Evolutionary conservation across 2,113 vertebrate genomes (phyloP), one percentile per base, ranked within the genome.

Genomic region (Hymenochirus boettgeri): DNA sequence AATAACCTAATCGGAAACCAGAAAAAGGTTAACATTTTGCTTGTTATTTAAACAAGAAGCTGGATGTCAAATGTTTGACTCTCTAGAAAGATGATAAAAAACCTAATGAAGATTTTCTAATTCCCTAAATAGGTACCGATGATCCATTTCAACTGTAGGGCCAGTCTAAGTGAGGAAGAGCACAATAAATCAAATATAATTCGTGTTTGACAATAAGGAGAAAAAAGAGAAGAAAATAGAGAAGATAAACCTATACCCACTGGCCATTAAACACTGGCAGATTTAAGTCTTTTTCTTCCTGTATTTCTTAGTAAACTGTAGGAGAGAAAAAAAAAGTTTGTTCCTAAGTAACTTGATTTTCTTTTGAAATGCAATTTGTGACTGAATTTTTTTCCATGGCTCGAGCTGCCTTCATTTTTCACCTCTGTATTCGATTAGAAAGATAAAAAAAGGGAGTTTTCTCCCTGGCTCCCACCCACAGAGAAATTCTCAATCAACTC

Each of bases 391-490:
- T 67, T 46, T 67, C 56, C 64, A 52, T 67, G 56, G 56, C 56
- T 59, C 46, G 19, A 18, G 47, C 64, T 59, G 64, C 56, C 64
- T 58, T 67, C 64, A 67, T 67, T 67, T 67, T 67, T 67, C 64
- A 67, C 55, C 64, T 59, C 64, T 67, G 46, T 67, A 59, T 67
- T 67, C 56, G 56, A 67, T 67, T 67, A 67, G 64, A 59, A 42
- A 67, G 64, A 67, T 65, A 65, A 67, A 67, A 67, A 57, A 67
- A 59, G 64, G 56, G 64, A 67, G 47, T 37, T 67, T 67, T 66
- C 35, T 29, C 56, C 55, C 54, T 29, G 48, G 54, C 63, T 66
- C 63, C 63, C 63, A 59, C 64, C 64, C 64, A 67, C 46, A 10
- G 64, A 58, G 47, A 58, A 67, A 59, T 59, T 66, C 63, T 66